Evolutionary conservation across 2,888 invertebrate species (phyloP).

Genomic region (Agrilus mali): DNA sequence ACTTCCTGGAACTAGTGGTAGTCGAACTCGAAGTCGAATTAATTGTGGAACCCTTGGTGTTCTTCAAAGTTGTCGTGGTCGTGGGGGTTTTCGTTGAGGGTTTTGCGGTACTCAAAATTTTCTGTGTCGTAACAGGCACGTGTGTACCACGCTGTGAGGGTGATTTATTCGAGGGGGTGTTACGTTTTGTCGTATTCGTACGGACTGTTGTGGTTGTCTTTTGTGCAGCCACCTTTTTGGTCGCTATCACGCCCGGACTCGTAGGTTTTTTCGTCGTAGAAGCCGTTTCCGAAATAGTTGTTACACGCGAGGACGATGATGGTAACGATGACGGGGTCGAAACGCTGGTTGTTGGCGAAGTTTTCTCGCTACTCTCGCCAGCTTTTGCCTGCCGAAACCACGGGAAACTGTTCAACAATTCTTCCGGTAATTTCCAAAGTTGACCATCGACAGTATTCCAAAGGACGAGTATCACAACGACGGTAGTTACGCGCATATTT

Average conservation of each 20-base stretch:
- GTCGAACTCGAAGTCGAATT: conserved; percentile 30
- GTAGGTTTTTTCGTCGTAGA: conserved; percentile 3
- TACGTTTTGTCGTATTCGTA: conserved; percentile 7
- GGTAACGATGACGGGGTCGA: conserved; percentile 6
- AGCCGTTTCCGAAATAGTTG: not conserved
- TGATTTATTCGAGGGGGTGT: conserved; percentile 8
- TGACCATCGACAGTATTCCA: conserved; percentile 23
- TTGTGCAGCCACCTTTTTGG: not conserved
- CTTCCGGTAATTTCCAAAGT: conserved; percentile 28
- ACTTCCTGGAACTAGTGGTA: conserved; percentile 31
- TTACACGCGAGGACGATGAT: conserved; percentile 2
- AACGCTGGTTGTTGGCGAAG: conserved; percentile 3
- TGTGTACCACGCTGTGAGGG: conserved; percentile 5
- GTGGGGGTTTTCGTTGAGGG: conserved; percentile 21
- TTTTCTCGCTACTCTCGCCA: conserved; percentile 8
- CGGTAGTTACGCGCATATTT: conserved; percentile 20
- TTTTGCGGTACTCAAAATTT: not conserved
- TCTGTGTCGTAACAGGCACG: not conserved
- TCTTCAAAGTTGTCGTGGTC: conserved; percentile 10
- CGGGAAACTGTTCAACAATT: conserved; percentile 20
- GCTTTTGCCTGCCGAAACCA: conserved; percentile 28
- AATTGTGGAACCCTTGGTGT: conserved; percentile 5
- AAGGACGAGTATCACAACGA: conserved; percentile 20
- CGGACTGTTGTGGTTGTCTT: conserved; percentile 5
- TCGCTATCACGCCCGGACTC: conserved; percentile 4